Percentiles rank a stretch among this genome's conserved stretches.
Conservation (phyloP, 2,797 vertebrate genomes). For the Geotrypetes seraphini region DNA sequence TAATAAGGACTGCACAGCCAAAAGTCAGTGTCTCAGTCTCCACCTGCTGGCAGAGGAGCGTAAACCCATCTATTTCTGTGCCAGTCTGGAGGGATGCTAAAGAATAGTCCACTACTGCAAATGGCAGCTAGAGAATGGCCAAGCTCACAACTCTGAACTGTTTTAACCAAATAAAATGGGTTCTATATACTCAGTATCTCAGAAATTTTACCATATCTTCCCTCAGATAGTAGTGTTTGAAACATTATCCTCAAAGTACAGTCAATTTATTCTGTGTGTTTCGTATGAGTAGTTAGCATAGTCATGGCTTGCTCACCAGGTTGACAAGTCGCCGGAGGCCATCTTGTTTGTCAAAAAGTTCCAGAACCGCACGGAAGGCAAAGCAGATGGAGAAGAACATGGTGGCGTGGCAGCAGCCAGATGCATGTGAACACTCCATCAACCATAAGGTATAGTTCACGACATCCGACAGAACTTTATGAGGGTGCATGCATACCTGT, state of each 20-base stretch:
- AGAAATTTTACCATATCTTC: background rate
- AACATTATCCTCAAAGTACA: background rate
- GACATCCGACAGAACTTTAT: constrained; percentile 85
- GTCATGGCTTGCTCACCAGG: constrained; percentile 75
- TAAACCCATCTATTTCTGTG: no score
- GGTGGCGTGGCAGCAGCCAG: constrained; percentile 94
- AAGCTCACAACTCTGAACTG: background rate
- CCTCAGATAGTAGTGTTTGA: background rate
- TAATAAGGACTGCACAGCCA: no score
- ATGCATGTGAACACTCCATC: constrained; percentile 95
- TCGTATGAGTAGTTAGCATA: background rate
- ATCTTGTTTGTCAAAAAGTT: constrained; percentile 92
- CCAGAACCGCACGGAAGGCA: constrained; percentile 90
- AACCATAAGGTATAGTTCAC: constrained; percentile 96
- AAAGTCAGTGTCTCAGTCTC: no score
- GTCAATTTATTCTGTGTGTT: background rate
- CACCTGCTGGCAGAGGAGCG: no score
- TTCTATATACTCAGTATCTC: background rate
- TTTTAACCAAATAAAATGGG: background rate
- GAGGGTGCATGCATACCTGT: constrained; percentile 91
- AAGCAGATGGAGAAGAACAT: constrained; percentile 99
- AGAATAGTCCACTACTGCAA: no score
- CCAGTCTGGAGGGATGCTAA: no score
- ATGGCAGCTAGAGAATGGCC: no score
- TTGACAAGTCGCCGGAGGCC: constrained; percentile 92